Conservation (phyloP, 2,888 invertebrate genomes). For the Eurois occulta region DNA sequence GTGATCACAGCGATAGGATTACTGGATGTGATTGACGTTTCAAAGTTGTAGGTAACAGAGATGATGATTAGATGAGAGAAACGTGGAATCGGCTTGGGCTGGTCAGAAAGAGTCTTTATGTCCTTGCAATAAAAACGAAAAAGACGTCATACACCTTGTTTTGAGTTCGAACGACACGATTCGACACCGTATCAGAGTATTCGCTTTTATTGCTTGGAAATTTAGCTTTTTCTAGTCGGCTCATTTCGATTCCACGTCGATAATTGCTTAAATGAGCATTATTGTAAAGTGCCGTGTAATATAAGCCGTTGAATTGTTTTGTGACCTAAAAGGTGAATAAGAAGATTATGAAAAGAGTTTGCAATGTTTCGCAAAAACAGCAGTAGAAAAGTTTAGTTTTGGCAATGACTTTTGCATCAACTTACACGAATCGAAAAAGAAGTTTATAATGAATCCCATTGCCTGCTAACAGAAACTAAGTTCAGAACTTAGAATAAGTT, state of each 20-base stretch:
- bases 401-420: neutral
- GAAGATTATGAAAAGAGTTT: neutral
- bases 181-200: neutral
- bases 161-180: neutral
- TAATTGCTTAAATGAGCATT: neutral
- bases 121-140: too few relatives aligned
- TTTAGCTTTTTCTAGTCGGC: neutral
- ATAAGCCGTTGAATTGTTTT: neutral
- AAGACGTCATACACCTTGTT: neutral
- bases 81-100: neutral
- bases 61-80: slow-evolving; percentile 3
- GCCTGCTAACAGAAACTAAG: neutral
- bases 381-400: neutral
- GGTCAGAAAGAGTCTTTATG: neutral
- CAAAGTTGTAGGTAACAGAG: neutral
- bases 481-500: neutral
- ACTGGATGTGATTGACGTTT: slow-evolving; percentile 41
- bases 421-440: neutral
- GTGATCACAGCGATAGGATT: slow-evolving; percentile 45
- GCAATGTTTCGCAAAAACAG: neutral
- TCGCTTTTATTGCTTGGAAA: neutral
- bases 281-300: neutral
- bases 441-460: slow-evolving; percentile 6
- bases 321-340: neutral
- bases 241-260: neutral